These are phyloP conservation scores for Nemurella pictetii DNA, from an alignment of 2,888 invertebrate genomes.

Conservation along the genomic window DNA sequence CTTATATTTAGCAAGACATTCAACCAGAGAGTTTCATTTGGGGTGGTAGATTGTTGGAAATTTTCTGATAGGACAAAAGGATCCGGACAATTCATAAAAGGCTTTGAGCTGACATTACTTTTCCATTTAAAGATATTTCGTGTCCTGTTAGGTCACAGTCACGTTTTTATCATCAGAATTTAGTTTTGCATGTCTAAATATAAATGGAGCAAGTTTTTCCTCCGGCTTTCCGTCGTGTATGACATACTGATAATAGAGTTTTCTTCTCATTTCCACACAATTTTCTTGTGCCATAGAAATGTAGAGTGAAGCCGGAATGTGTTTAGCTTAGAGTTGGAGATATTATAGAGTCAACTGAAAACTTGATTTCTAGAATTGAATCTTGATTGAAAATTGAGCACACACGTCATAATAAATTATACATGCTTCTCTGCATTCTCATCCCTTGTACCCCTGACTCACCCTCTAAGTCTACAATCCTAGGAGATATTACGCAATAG, in stretches of 20 bases:
- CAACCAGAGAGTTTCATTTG: too few species aligned
- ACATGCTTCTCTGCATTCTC: background rate
- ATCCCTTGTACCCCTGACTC: too few species aligned
- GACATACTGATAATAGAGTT: slow-evolving; percentile 24
- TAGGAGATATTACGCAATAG: too few species aligned
- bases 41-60: too few species aligned
- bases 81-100: too few species aligned
- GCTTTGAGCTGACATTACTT: too few species aligned
- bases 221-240: background rate
- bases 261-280: slow-evolving; percentile 11
- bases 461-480: too few species aligned
- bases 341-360: background rate
- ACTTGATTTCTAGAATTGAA: slow-evolving; percentile 29
- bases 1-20: background rate
- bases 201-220: background rate
- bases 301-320: background rate
- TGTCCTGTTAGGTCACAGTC: too few species aligned
- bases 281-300: background rate
- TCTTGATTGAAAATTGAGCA: slow-evolving; percentile 15
- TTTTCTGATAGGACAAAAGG: too few species aligned
- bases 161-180: background rate
- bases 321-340: background rate
- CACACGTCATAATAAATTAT: slow-evolving; percentile 24
- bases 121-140: too few species aligned
- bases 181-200: background rate